Conservation (phyloP, 2,888 invertebrate genomes). For the Tiliacea aurago region DNA sequence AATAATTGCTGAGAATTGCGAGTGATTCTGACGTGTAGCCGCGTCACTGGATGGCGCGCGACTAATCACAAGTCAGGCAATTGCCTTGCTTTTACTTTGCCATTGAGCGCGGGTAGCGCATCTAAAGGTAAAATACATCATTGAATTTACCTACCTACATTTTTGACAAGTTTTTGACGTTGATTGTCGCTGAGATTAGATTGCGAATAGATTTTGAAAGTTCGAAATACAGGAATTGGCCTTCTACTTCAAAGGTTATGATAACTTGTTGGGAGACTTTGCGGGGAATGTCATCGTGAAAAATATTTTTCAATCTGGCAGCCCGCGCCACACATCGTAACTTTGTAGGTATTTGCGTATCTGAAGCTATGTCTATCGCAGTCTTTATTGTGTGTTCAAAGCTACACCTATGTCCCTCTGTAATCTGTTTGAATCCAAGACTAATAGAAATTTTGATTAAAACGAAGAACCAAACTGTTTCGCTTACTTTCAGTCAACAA, state of each 20-base stretch:
- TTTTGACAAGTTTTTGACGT: background rate
- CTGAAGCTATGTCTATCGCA: background rate
- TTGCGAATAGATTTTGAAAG: background rate
- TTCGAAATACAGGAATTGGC: background rate
- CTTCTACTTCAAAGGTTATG: background rate
- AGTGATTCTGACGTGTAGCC: too few relatives aligned
- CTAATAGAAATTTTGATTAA: background rate
- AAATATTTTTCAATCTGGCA: too few relatives aligned
- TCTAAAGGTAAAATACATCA: too few relatives aligned
- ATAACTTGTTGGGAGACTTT: background rate
- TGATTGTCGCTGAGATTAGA: background rate
- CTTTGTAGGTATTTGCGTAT: background rate
- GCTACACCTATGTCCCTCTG: background rate
- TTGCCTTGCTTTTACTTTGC: too few relatives aligned
- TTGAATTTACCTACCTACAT: too few relatives aligned
- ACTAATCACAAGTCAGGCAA: too few relatives aligned
- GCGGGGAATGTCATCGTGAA: too few relatives aligned
- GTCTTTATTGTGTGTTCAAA: background rate
- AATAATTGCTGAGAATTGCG: too few relatives aligned
- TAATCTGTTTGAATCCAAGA: constrained; percentile 11
- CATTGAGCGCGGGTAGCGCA: too few relatives aligned
- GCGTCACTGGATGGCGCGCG: too few relatives aligned
- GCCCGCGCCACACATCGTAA: too few relatives aligned
- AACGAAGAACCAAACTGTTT: background rate
- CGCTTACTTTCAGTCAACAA: background rate